Percentiles rank a stretch among this genome's conserved stretches.
phyloP scores from a whole-genome alignment of 1,140 invertebrate genomes.

The Magallana gigas region DNA sequence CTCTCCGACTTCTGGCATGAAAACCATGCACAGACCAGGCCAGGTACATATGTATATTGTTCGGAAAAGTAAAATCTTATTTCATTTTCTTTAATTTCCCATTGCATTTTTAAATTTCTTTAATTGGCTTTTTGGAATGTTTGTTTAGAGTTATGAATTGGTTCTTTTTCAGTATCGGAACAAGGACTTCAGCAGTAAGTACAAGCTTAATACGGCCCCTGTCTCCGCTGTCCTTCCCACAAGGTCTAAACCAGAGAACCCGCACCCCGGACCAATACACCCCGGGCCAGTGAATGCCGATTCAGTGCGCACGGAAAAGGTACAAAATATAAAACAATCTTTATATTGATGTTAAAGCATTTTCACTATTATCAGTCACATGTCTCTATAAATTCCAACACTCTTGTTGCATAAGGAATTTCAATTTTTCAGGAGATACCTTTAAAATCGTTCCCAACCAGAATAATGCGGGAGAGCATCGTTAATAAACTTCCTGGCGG shows the following conservation, averaged over 20 bases:
- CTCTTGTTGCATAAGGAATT: neutral
- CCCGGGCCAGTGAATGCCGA: too few relatives aligned
- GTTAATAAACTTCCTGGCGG: conserved; percentile 3
- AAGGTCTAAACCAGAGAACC: neutral
- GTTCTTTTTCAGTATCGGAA: neutral
- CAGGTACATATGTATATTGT: neutral
- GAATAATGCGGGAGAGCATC: neutral
- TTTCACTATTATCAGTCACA: too few relatives aligned
- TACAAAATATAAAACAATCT: too few relatives aligned
- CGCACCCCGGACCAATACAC: neutral
- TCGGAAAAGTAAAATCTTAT: too few relatives aligned
- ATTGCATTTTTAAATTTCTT: too few relatives aligned
- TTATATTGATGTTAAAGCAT: too few relatives aligned
- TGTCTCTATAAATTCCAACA: too few relatives aligned
- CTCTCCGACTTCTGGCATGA: neutral
- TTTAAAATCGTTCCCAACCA: neutral
- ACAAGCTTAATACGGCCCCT: neutral
- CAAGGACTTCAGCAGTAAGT: conserved; percentile 14
- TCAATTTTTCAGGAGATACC: neutral
- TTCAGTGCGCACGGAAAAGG: too few relatives aligned
- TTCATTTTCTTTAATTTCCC: neutral
- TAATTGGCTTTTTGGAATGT: neutral
- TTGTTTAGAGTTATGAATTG: neutral
- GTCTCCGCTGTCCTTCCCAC: neutral
- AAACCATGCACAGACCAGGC: neutral